Evolutionary conservation across 1,140 invertebrate species (phyloP).

Genomic region (Anthonomus grandis): DNA sequence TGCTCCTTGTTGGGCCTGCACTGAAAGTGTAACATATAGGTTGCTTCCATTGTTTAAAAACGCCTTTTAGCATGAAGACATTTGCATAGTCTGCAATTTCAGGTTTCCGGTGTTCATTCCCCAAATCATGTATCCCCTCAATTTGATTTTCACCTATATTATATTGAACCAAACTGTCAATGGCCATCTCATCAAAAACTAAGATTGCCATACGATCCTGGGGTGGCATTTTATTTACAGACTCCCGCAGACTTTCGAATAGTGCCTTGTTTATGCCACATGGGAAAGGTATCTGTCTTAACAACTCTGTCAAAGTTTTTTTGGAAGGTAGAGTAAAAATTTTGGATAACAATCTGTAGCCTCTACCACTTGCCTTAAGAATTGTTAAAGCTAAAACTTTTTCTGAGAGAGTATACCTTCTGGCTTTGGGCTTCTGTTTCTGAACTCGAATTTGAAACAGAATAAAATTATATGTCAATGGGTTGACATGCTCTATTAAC

Average conservation of each 20-base stretch:
- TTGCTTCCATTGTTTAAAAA: slow-evolving; percentile 41
- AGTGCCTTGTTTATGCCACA: slow-evolving; percentile 35
- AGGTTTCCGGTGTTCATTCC: slow-evolving; percentile 12
- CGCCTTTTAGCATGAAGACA: slow-evolving; percentile 41
- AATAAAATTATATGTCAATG: slow-evolving; percentile 23
- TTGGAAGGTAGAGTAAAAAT: slow-evolving; percentile 28
- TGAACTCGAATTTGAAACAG: slow-evolving; percentile 20
- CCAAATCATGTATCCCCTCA: slow-evolving; percentile 35
- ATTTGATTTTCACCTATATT: slow-evolving; percentile 6
- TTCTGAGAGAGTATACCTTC: slow-evolving; percentile 32
- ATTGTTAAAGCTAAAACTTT: slow-evolving; percentile 35
- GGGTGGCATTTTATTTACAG: slow-evolving; percentile 12
- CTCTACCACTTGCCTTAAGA: slow-evolving; percentile 36
- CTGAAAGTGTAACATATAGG: slow-evolving; percentile 31
- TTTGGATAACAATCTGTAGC: slow-evolving; percentile 30
- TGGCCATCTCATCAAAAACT: slow-evolving; percentile 31
- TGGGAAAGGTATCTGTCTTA: slow-evolving; percentile 33
- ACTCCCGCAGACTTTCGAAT: slow-evolving; percentile 7
- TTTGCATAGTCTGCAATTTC: slow-evolving; percentile 38
- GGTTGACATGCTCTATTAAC: slow-evolving; percentile 13
- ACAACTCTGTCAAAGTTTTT: slow-evolving; percentile 30
- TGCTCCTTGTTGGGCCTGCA: slow-evolving; percentile 27
- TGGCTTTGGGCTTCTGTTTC: slow-evolving; percentile 11
- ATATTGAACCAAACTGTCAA: slow-evolving; percentile 12
- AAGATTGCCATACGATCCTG: slow-evolving; percentile 15